Percentiles rank a stretch among this genome's conserved stretches.
Conservation (phyloP, 1,140 invertebrate species). For the Sycophila sp. region DNA sequence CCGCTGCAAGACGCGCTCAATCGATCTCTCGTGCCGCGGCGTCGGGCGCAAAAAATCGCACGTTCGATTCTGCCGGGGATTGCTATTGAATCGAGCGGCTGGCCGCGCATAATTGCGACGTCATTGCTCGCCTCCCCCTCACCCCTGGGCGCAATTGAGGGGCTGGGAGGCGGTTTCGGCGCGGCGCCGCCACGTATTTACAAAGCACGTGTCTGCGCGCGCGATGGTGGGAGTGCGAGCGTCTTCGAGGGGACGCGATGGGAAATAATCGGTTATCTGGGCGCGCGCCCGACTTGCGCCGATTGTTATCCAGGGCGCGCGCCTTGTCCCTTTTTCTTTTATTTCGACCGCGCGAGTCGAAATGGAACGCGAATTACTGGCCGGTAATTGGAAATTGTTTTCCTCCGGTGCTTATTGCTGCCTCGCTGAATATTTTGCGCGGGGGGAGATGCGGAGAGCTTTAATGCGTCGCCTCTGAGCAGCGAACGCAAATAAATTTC, state of each 20-base stretch:
- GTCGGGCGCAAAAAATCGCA: conserved; percentile 2
- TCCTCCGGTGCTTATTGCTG: too few relatives aligned
- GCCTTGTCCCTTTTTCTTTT: neutral
- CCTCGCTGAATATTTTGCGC: too few relatives aligned
- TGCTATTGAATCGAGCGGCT: neutral
- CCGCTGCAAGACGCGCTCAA: neutral
- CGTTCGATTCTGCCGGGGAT: neutral
- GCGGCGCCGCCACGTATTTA: conserved; percentile 15
- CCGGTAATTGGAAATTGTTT: conserved; percentile 8
- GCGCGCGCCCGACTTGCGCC: neutral
- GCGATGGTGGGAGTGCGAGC: neutral
- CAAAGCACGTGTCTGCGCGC: conserved; percentile 17
- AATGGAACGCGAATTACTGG: conserved; percentile 14
- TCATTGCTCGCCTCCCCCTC: conserved; percentile 1
- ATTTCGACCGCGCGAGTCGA: neutral
- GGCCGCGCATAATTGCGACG: conserved; percentile 8
- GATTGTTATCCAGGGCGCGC: conserved; percentile 25
- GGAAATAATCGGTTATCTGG: conserved; percentile 29
- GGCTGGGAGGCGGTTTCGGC: neutral
- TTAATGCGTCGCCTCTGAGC: too few relatives aligned
- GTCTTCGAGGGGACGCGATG: neutral
- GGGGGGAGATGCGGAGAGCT: too few relatives aligned
- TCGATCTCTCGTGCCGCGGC: neutral
- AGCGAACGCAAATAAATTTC: too few relatives aligned
- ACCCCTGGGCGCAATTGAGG: neutral